Evolutionary conservation across 92 coral and sea anemone genomes (phyloP).

Genomic region (Chrysogorgia sp.): DNA sequence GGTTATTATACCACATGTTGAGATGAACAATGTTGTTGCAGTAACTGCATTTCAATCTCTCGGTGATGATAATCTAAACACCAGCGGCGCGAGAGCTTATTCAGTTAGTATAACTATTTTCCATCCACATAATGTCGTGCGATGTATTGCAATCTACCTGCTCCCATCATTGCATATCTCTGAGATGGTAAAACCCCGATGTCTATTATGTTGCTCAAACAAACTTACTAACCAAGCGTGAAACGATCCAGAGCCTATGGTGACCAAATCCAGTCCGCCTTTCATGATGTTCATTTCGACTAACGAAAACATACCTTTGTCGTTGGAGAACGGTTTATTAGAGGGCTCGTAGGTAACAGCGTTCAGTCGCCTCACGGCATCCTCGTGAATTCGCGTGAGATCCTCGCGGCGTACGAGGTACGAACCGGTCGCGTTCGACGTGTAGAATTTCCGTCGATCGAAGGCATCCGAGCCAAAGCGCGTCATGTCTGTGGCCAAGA

Average conservation of each 20-base stretch:
- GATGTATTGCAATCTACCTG: neutral
- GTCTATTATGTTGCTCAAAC: slow-evolving; percentile 58
- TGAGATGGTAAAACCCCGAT: slow-evolving; percentile 24
- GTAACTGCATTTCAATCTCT: too few relatives aligned
- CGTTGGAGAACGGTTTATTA: slow-evolving; percentile 61
- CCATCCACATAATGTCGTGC: too few relatives aligned
- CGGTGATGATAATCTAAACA: too few relatives aligned
- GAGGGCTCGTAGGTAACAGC: slow-evolving; percentile 62
- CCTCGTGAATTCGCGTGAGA: slow-evolving; percentile 54
- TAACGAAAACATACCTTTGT: slow-evolving; percentile 88
- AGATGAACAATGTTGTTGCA: too few relatives aligned
- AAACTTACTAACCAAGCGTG: slow-evolving; percentile 85
- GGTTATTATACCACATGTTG: too few relatives aligned
- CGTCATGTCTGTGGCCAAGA: slow-evolving; percentile 83
- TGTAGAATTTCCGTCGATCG: slow-evolving; percentile 59
- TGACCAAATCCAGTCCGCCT: slow-evolving; percentile 77
- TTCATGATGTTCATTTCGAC: slow-evolving; percentile 84
- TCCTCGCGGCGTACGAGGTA: slow-evolving; percentile 35
- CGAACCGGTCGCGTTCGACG: slow-evolving; percentile 37
- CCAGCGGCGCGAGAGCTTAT: too few relatives aligned
- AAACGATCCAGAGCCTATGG: slow-evolving; percentile 90
- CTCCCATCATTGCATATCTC: slow-evolving; percentile 24
- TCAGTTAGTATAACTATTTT: too few relatives aligned
- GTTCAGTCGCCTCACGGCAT: slow-evolving; percentile 57
- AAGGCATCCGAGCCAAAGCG: slow-evolving; percentile 91